Evolutionary conservation across 2,797 vertebrate species (phyloP).

Genomic region (Amniataba percoides): DNA sequence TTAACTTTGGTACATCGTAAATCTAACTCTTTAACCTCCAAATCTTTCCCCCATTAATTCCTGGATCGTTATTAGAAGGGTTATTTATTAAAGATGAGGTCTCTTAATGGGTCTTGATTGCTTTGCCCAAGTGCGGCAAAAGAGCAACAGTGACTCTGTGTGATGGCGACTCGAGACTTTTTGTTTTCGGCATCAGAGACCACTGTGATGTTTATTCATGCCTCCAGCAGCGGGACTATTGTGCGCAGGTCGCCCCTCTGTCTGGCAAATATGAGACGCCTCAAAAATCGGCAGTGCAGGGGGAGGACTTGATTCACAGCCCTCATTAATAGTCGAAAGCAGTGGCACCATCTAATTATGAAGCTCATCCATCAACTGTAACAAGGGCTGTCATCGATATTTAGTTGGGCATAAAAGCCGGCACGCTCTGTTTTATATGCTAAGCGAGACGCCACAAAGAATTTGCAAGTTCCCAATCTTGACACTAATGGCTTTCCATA

Average conservation of each 20-base stretch:
- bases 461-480: constrained; percentile 91
- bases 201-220: constrained; percentile 59
- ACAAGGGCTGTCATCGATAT: constrained; percentile 93
- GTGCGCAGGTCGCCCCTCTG: constrained; percentile 49
- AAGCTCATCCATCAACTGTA: constrained; percentile 92
- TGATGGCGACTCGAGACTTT: constrained; percentile 20
- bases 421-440: constrained; percentile 91
- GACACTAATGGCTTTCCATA: constrained; percentile 95
- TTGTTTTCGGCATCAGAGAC: constrained; percentile 33
- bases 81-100: constrained; percentile 28
- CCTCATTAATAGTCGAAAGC: constrained; percentile 85
- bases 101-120: constrained; percentile 18
- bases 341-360: constrained; percentile 89
- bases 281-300: constrained; percentile 52
- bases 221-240: constrained; percentile 31
- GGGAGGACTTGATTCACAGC: constrained; percentile 73
- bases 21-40: constrained; percentile 7
- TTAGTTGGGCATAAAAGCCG: constrained; percentile 88
- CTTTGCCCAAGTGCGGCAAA: constrained; percentile 15
- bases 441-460: constrained; percentile 89
- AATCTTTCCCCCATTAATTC: constrained; percentile 2
- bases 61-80: neutral
- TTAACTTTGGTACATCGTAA: neutral
- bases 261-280: constrained; percentile 58
- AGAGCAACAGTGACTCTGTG: neutral